Evolutionary conservation across 2,888 invertebrate genomes (phyloP), one percentile per base, ranked within the genome.

Genomic region (Ligdia adustata): DNA sequence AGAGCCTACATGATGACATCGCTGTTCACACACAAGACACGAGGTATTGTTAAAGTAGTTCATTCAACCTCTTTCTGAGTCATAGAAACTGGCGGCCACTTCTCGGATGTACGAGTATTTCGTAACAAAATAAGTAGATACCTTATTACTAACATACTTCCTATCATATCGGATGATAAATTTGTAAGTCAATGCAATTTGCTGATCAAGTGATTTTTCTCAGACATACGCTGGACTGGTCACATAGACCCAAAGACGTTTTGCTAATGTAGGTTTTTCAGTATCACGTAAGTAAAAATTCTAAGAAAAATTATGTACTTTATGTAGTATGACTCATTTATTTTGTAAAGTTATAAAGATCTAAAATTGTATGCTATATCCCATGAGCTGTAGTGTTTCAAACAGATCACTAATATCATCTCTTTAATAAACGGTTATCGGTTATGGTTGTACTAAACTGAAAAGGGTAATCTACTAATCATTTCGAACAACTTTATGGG

Each of bases 1-100:
- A 40, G n/a, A 38, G 57, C 54, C 31, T 62, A 65, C 66, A 60
- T 66, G 64, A 62, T 55, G 26, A 28, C 48, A 27, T 26, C 41
- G 55, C 39, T 57, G 62, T 66, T 55, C n/a, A n/a, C n/a, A n/a
- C 9, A 35, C 40, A 43, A 44, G n/a, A 27, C 16, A 37, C 37
- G 15, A 22, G 35, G 26, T 28, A 42, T 28, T 38, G 41, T 41
- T 5, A 38, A 39, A 18, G 34, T 13, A 34, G 52, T 43, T 46
- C 42, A 39, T 46, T 46, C 32, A 51, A 47, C 47, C 31, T 29
- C 14, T 39, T 42, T 18, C 13, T 34, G 39, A 47, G 40, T 47
- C 47, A 40, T 33, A 27, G 5, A 16, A 7, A 16, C 7, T 12
- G n/a, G 28, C 4, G 9, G 14, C 7, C 11, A 26, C 11, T 28